phyloP scores from a whole-genome alignment of 2,888 invertebrate species.

The Diaprepes abbreviatus region DNA sequence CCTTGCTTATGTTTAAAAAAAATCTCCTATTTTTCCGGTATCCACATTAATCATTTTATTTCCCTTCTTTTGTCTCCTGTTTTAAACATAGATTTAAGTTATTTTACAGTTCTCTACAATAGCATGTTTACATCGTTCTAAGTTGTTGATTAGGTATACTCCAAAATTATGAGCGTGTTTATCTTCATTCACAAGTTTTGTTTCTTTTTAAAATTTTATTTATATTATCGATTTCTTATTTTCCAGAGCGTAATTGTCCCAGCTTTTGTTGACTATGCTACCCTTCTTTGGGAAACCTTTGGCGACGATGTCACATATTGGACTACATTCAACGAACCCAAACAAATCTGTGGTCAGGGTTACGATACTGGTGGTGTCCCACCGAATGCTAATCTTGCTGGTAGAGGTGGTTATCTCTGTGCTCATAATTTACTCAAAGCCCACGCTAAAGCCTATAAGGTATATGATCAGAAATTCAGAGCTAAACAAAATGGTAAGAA shows the following conservation, averaged over 20 bases:
- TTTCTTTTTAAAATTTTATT: too few relatives aligned
- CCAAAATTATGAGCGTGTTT: too few relatives aligned
- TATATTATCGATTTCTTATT: too few relatives aligned
- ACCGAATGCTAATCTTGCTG: slow-evolving; percentile 61
- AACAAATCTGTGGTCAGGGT: slow-evolving; percentile 53
- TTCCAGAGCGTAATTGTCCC: slow-evolving; percentile 49
- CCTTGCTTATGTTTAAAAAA: too few relatives aligned
- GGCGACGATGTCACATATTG: slow-evolving; percentile 63
- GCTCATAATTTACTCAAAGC: slow-evolving; percentile 75
- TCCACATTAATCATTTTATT: too few relatives aligned
- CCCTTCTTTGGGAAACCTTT: slow-evolving; percentile 61
- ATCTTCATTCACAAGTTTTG: too few relatives aligned
- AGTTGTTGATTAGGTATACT: too few relatives aligned
- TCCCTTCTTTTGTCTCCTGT: too few relatives aligned
- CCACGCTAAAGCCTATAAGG: slow-evolving; percentile 75
- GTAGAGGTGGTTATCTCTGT: slow-evolving; percentile 74
- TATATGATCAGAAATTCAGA: slow-evolving; percentile 73
- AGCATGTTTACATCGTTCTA: too few relatives aligned
- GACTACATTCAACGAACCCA: slow-evolving; percentile 59
- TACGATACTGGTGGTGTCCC: slow-evolving; percentile 55
- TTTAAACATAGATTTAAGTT: too few relatives aligned
- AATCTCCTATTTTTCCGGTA: too few relatives aligned
- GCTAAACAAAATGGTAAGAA: slow-evolving; percentile 41
- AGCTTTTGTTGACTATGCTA: slow-evolving; percentile 70
- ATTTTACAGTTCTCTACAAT: too few relatives aligned